Evolutionary conservation across 2,113 vertebrate genomes (phyloP).

Genomic region (Clarias gariepinus): DNA sequence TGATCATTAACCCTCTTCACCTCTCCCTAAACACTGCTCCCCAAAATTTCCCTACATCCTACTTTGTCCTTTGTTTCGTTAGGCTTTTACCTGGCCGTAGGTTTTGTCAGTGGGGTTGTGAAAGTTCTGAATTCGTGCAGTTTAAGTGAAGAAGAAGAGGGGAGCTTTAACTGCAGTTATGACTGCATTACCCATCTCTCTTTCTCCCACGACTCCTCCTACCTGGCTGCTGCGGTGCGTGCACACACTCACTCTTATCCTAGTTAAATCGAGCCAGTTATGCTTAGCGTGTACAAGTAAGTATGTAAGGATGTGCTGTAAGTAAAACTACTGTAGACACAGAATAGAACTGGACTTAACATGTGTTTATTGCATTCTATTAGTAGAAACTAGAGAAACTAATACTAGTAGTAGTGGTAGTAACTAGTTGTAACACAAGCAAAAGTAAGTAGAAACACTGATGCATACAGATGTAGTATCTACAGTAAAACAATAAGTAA

Average conservation of each 20-base stretch:
- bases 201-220: slow-evolving; percentile 86
- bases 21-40: accelerated
- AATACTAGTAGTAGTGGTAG: no score
- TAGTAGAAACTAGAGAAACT: no score
- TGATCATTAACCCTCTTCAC: not conserved
- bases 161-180: slow-evolving; percentile 74
- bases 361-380: not conserved
- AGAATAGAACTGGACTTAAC: not conserved
- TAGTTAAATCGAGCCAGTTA: not conserved
- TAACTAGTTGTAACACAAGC: no score
- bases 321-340: no score
- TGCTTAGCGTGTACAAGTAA: no score
- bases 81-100: slow-evolving; percentile 83
- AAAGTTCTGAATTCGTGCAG: slow-evolving; percentile 80
- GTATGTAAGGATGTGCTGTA: no score
- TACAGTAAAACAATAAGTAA: not conserved
- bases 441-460: no score
- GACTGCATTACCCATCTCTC: slow-evolving; percentile 77
- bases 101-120: slow-evolving; percentile 82
- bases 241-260: no score
- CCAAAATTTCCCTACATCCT: not conserved
- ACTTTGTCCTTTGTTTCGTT: slow-evolving; percentile 11
- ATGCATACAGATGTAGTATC: no score
- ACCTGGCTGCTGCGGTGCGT: slow-evolving; percentile 88
- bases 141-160: slow-evolving; percentile 68